Base-by-base conservation (phyloP, 2,888 invertebrate genomes). In the Harpagoxenus sublaevis region DNA sequence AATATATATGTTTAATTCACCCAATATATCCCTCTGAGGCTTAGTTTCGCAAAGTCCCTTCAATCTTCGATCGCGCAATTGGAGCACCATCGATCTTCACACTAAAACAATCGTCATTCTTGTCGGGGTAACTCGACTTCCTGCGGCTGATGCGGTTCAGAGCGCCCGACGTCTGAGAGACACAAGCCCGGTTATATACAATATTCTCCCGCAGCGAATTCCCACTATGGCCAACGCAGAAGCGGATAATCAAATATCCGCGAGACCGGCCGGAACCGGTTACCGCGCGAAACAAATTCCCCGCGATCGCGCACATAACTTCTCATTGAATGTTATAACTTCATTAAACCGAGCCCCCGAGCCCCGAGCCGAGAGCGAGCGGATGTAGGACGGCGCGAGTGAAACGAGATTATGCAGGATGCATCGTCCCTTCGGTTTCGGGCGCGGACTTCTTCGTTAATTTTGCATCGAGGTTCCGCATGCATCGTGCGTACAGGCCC, bases 391-490 rank as follows among this genome's bases (percentile, higher is more conserved):
- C 48, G 42, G 71, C 62, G 18, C 78, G 73, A n/a, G 18, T 28
- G 73, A 86, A 87, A 85, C 75, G 78, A 87, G 89, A 89, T 90
- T 90, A 90, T 74, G 82, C 82, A 71, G 75, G 82, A 87, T 81
- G 79, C 78, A 68, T 31, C 57, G 65, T 63, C 83, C 78, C 84
- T 86, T 82, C 85, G 88, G 70, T 71, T 74, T 68, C 84, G 70
- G 35, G 60, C 60, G 75, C 74, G 86, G 82, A 85, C 88, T 87
- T 86, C 90, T 90, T 90, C 90, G 88, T 90, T 90, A 90, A 90
- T 89, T 90, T 88, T 90, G 84, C 90, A 90, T 75, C 82, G 87
- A 62, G 73, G 75, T 71, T 78, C 83, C 82, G 82, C 63, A 71
- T 31, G 84, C 81, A 68, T 65, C 87, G 81, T 53, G 75, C 53